Base-by-base conservation (phyloP, 2,113 vertebrate species). In the Hyperopisus bebe region DNA sequence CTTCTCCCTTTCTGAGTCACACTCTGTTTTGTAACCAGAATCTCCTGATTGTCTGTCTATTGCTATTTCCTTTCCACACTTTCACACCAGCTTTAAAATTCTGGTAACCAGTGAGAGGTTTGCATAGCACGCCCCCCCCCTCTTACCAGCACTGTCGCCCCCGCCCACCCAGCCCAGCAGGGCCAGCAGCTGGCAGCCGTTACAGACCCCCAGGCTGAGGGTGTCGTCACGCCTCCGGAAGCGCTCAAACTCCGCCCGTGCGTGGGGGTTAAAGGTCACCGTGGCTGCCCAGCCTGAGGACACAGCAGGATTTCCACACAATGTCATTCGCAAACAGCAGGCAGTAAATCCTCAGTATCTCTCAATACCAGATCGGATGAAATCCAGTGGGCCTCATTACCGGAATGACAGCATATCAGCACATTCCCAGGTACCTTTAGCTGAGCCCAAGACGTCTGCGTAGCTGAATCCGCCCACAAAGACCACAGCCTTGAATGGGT, bases 381-480 rank as follows among this genome's bases (percentile, higher is more conserved):
- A 48, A 50, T 7, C 44, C 3, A 87, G 50, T 21, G 50, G 5
- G 1, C 3, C 27, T n/a, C 15, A 17, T 35, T 31, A 19, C 1
- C 21, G 15, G 48, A 87, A 10, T 5, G 35, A 47, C 10, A 51
- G 70, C 44, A 39, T 89, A 9, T 66, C 55, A 19, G 35, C 44
- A 80, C 85, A 31, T 39, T 31, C 15, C 44, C 11, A 13, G 55
- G 70, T 80, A 96, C 98, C 98, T 96, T 98, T 98, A 66, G 97
- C 98, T 31, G 98, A 99, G 21, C 98, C 98, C 42, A 99, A 93
- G 6, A 98, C 98, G 0, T 99, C 98, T 0, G 96, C 98, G 0
- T 97, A 99, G 94, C 98, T 99, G 93, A 99, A 99, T 24, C 98
- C 98, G 0, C 98, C 98, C 0, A 99, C 98, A 19, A 98, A 99